Percentiles rank a stretch among this genome's conserved stretches.
Conservation (phyloP, 2,113 vertebrate species). For the Thamnaconus septentrionalis region DNA sequence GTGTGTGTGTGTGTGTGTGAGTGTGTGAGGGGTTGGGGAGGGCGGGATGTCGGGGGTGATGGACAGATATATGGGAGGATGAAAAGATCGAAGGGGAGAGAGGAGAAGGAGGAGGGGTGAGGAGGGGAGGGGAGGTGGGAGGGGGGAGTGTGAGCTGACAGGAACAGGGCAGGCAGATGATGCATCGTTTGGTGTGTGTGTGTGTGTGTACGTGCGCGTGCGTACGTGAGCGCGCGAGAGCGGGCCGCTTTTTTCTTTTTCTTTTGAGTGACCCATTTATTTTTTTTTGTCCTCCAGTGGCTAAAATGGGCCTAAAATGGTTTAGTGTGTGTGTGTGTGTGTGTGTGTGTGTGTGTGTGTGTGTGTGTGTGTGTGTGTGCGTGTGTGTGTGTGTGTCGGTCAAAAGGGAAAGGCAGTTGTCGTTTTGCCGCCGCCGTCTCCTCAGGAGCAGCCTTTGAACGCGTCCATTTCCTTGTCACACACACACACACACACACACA, state of each 20-base stretch:
- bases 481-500: constrained; percentile 5
- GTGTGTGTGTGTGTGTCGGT: constrained; percentile 9
- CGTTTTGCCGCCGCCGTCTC: constrained; percentile 16
- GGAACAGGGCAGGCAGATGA: constrained; percentile 43
- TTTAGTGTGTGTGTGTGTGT: background rate
- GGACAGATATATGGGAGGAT: constrained; percentile 19
- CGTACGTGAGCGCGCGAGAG: no score
- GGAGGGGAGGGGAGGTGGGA: background rate
- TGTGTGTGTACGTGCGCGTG: background rate
- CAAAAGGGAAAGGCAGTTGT: background rate
- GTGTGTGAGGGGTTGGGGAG: background rate
- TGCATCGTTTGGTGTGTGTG: constrained; percentile 42
- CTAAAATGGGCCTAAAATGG: constrained; percentile 32
- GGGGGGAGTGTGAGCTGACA: constrained; percentile 14
- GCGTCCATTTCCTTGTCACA: background rate
- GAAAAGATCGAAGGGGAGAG: constrained; percentile 18
- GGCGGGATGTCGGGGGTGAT: background rate
- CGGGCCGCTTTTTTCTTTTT: no score
- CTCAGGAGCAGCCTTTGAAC: constrained; percentile 18
- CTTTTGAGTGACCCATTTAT: constrained; percentile 34
- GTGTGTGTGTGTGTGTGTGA: background rate
- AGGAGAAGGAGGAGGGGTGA: background rate
- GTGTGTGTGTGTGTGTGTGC: no score
- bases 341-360: background rate
- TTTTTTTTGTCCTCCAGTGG: constrained; percentile 41